These are phyloP conservation scores for Scopus umbretta DNA, from an alignment of 2,113 vertebrate species.

Conservation along the genomic window DNA sequence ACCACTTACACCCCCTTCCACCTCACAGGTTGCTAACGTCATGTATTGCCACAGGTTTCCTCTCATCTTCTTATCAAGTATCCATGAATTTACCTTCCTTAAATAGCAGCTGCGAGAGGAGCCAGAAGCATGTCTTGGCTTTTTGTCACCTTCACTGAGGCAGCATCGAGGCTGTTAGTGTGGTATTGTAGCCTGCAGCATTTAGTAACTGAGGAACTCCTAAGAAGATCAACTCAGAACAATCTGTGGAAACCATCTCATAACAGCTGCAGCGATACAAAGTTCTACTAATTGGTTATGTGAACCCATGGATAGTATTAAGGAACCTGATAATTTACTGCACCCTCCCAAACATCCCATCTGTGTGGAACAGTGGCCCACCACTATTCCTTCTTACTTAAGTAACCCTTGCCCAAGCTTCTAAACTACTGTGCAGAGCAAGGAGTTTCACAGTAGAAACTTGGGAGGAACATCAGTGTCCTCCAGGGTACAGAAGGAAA, in stretches of 20 bases:
- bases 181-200: not conserved
- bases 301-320: not conserved
- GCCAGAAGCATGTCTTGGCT: not conserved
- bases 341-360: not conserved
- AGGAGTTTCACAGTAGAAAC: not conserved
- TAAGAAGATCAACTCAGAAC: not conserved
- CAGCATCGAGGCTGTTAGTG: not conserved
- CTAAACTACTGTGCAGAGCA: not conserved
- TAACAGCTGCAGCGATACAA: not conserved
- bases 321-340: not conserved
- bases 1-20: not conserved
- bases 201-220: not conserved
- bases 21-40: not conserved
- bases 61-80: not conserved
- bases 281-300: not conserved
- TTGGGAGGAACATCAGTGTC: not conserved
- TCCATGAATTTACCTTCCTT: not conserved
- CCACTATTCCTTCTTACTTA: not conserved
- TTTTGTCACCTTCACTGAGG: not conserved
- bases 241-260: not conserved
- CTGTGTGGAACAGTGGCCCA: not conserved
- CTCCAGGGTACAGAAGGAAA: not conserved
- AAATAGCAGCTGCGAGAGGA: not conserved
- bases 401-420: not conserved
- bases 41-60: not conserved